These are phyloP conservation scores for Crossaster papposus DNA, from an alignment of 53 echinoderm and acorn worm genomes.

Conservation along the genomic window DNA sequence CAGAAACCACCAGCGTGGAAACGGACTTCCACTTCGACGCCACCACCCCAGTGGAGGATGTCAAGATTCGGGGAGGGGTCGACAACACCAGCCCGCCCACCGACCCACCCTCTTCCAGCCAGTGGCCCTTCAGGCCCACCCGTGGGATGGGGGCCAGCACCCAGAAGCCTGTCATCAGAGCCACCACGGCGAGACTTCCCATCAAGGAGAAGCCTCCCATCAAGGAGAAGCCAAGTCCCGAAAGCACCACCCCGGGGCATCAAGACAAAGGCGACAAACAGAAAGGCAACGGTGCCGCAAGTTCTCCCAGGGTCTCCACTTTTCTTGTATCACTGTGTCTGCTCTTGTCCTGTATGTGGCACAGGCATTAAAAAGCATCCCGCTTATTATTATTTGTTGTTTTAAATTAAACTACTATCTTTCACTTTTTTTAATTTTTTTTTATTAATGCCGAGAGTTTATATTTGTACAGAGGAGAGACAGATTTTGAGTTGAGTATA, in stretches of 20 bases:
- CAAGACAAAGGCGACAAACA: slow-evolving; percentile 8
- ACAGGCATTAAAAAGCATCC: slow-evolving; percentile 7
- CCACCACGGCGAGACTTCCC: neutral
- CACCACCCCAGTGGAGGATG: slow-evolving; percentile 6
- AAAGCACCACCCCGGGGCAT: slow-evolving; percentile 9
- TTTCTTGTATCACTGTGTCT: slow-evolving; percentile 16
- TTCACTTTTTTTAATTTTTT: slow-evolving; percentile 6
- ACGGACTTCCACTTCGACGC: slow-evolving; percentile 53
- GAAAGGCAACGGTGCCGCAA: slow-evolving; percentile 21
- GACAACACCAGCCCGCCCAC: neutral
- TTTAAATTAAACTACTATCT: neutral
- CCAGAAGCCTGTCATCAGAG: slow-evolving; percentile 3
- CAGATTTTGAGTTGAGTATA: neutral
- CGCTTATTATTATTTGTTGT: neutral
- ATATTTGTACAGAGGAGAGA: slow-evolving; percentile 21
- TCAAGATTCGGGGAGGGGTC: neutral
- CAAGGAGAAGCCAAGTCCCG: neutral
- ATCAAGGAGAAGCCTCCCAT: too few relatives aligned
- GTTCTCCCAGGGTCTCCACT: slow-evolving; percentile 2
- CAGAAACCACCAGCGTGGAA: slow-evolving; percentile 37
- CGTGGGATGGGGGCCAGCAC: slow-evolving; percentile 3
- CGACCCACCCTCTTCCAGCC: neutral
- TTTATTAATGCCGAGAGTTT: slow-evolving; percentile 16
- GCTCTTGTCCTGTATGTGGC: slow-evolving; percentile 33
- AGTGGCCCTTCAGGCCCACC: slow-evolving; percentile 22